Evolutionary conservation across 1,140 invertebrate genomes (phyloP), one percentile per base, ranked within the genome.

Genomic region (Macrosteles quadrilineatus): DNA sequence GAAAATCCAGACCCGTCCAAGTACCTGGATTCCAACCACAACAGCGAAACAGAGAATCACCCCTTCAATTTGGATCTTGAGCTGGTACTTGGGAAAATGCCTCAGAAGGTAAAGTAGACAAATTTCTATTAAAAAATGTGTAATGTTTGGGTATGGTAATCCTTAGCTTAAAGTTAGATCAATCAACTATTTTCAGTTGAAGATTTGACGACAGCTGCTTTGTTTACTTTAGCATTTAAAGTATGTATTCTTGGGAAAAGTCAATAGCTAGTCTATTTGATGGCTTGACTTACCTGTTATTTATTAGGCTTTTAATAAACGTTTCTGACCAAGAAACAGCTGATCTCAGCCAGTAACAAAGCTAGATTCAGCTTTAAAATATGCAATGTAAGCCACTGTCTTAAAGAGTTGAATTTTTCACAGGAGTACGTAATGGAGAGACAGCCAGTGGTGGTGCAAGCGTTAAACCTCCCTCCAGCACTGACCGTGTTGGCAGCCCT

Each of bases 61-160:
- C 91, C 91, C 1, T 90, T 98, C 67, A 90, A 98, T 83, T 82
- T 99, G 64, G 88, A 98, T 75, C 83, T 99, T 11, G 91, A 96
- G 76, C 86, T 93, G 77, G 92, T 98, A 1, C 85, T 98, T 77
- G 96, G 93, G 78, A 91, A 91, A 81, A 92, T 94, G 87, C 92
- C 93, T 4, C 82, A 82, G 70, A 95, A 95, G 81, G 87, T 90
- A 74, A 69, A 29, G 21, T 19, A 63, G 32, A 11, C 3, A 29
- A n/a, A n/a, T n/a, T n/a, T n/a, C n/a, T n/a, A n/a, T n/a, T 50
- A 19, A 17, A 4, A 4, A 4, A 4, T 50, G 14, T 31, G n/a
- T 3, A 62, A n/a, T 6, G 11, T 31, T 62, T 62, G 17, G 62
- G 2, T 64, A 32, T 62, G 9, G 40, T 11, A 11, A 43, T 11